Evolutionary conservation across 2,797 vertebrate genomes (phyloP), one percentile per base, ranked within the genome.

Genomic region (Enteromius paludinosus): DNA sequence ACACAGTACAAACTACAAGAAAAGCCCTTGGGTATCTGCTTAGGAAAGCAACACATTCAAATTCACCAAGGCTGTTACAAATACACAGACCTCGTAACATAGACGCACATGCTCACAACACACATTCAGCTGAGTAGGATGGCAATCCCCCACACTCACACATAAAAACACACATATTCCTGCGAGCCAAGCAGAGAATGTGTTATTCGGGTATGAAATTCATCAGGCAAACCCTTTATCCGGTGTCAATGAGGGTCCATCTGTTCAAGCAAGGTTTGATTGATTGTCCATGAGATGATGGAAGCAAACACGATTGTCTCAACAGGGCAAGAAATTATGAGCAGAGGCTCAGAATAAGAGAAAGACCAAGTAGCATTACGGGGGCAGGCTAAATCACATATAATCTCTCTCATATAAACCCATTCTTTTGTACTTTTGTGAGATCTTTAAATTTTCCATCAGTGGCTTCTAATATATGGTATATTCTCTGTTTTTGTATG

Each of bases 211-310:
- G 41, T 23, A 82, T 74, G 47, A 78, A 65, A 82, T 78, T 30
- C 25, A 79, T 79, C 52, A 66, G 6, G n/a, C 68, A 72, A 73
- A 65, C 61, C 43, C 1, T 70, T 85, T 56, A 69, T 65, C 41
- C 70, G 61, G n/a, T 79, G 65, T 83, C 28, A 83, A 4, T 9
- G 49, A 75, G 56, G 25, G 62, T 78, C 78, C 79, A 81, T 65
- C 56, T 84, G 52, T 61, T 64, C 61, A 77, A 43, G 23, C 47
- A 84, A 72, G 43, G 45, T 84, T 74, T 81, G 85, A 84, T 30
- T 84, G 66, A 86, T 82, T 69, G 71, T 73, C 17, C 47, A 17
- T 43, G 17, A 78, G 68, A 73, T 78, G 78, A 86, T 64, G 52
- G 78, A 68, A 49, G 47, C 78, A 77, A 71, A 71, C 81, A 77